Conservation (phyloP, 2,888 invertebrate species). For the Psococerastis gibbosa region DNA sequence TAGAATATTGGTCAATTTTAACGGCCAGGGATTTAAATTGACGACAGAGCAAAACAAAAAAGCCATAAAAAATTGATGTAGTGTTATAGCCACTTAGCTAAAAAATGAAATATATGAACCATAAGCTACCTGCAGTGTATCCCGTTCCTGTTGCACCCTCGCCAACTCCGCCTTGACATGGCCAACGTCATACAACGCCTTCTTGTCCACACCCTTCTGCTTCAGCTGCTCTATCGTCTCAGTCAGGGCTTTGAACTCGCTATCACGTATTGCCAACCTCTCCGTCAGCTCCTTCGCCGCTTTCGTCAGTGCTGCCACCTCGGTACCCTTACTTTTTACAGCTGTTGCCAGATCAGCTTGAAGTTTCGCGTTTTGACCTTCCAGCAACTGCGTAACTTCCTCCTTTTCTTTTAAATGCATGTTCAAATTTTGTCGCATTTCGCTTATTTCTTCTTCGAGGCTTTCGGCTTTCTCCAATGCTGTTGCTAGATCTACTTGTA, state of each 20-base stretch:
- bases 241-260: slow-evolving; percentile 29
- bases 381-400: slow-evolving; percentile 32
- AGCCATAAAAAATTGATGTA: no score
- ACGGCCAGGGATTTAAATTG: no score
- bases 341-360: slow-evolving; percentile 30
- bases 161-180: slow-evolving; percentile 37
- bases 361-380: slow-evolving; percentile 32
- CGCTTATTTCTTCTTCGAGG: slow-evolving; percentile 23
- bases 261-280: slow-evolving; percentile 24
- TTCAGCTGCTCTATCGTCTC: slow-evolving; percentile 29
- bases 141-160: slow-evolving; percentile 33
- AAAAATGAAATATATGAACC: no score
- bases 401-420: slow-evolving; percentile 30
- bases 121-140: slow-evolving; percentile 22
- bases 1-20: no score
- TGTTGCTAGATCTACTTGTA: slow-evolving; percentile 26
- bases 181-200: slow-evolving; percentile 35
- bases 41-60: no score
- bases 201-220: slow-evolving; percentile 18
- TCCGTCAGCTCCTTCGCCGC: slow-evolving; percentile 22
- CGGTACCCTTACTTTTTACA: slow-evolving; percentile 30
- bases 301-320: slow-evolving; percentile 26
- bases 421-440: slow-evolving; percentile 21
- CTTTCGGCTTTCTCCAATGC: slow-evolving; percentile 25
- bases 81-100: no score